Base-by-base conservation (phyloP, 2,888 invertebrate species). In the Lamproptera curius region DNA sequence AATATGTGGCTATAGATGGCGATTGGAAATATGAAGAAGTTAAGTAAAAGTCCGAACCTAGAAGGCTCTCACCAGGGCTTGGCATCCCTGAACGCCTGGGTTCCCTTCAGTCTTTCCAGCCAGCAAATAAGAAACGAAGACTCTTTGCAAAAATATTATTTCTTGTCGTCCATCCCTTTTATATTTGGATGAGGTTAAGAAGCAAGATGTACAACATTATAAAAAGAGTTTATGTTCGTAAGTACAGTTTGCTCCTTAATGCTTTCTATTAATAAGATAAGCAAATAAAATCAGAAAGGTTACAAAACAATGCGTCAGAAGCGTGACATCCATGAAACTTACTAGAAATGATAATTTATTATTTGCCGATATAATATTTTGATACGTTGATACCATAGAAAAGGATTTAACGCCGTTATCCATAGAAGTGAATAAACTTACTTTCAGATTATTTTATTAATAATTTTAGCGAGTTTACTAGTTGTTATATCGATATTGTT, bases 11-110 rank as follows among this genome's bases (percentile, higher is more conserved):
- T 52, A 58, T 61, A 65, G 63, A 59, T 62, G 56, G 69, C 72
- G 70, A 67, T 73, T 65, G 67, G 63, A 66, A 65, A 71, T 62
- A 65, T 65, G 68, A 69, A 65, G 63, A 61, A 57, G 60, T 74
- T 71, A 81, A 87, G 84, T 80, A 81, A 84, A 83, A 84, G 65
- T 83, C 72, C 86, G 85, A 87, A 87, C 87, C 86, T 87, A 87
- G 75, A 76, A 76, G 83, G 87, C 81, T 86, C 88, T 88, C 88
- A 88, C 88, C 88, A 88, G 86, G 88, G 88, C 84, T 85, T 88
- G 67, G 88, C 80, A 84, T 88, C 88, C 87, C 87, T 86, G 82
- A 80, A 83, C 78, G 85, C 88, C 78, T 82, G 84, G 67, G 87
- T 86, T 77, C 87, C 83, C 76, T 83, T 88, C 84, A 86, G 85